Percentiles rank a stretch among this genome's conserved stretches.
Evolutionary conservation across 2,797 vertebrate species (phyloP).

Genomic region (Harpagifer antarcticus): DNA sequence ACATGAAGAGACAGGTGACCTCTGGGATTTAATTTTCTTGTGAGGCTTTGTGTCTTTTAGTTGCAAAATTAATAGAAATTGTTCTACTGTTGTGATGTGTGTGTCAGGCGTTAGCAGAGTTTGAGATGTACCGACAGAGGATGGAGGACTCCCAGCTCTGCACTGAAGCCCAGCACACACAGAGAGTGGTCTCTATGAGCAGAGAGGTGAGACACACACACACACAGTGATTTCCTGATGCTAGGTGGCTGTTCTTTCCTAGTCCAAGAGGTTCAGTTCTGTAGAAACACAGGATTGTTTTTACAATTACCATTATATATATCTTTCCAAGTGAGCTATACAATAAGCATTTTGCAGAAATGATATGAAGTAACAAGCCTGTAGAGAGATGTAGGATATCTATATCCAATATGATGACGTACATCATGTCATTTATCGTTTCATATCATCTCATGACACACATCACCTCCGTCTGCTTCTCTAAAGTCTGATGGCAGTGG

Average conservation of each 20-base stretch:
- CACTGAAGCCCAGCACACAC: slow-evolving; percentile 96
- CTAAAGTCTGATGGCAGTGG: slow-evolving; percentile 34
- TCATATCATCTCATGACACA: neutral
- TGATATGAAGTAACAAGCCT: neutral
- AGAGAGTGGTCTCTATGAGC: slow-evolving; percentile 95
- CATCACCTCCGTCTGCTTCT: slow-evolving; percentile 19
- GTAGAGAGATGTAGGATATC: neutral
- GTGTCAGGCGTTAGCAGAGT: slow-evolving; percentile 92
- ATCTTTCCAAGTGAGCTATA: too few relatives aligned
- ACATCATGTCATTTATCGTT: slow-evolving; percentile 28
- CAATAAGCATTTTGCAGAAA: neutral
- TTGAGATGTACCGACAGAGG: slow-evolving; percentile 95
- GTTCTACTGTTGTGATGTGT: slow-evolving; percentile 9
- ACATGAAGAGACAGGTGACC: slow-evolving; percentile 91
- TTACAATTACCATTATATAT: too few relatives aligned
- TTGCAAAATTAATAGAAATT: too few relatives aligned
- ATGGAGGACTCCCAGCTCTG: slow-evolving; percentile 97
- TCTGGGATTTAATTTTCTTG: neutral
- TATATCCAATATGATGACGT: neutral
- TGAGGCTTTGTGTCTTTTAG: neutral
- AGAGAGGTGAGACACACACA: slow-evolving; percentile 72
- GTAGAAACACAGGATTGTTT: too few relatives aligned
- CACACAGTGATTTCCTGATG: neutral
- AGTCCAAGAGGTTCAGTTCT: too few relatives aligned
- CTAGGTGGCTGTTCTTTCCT: too few relatives aligned